phyloP scores from a whole-genome alignment of 2,888 invertebrate species.

The Melieria omissa region DNA sequence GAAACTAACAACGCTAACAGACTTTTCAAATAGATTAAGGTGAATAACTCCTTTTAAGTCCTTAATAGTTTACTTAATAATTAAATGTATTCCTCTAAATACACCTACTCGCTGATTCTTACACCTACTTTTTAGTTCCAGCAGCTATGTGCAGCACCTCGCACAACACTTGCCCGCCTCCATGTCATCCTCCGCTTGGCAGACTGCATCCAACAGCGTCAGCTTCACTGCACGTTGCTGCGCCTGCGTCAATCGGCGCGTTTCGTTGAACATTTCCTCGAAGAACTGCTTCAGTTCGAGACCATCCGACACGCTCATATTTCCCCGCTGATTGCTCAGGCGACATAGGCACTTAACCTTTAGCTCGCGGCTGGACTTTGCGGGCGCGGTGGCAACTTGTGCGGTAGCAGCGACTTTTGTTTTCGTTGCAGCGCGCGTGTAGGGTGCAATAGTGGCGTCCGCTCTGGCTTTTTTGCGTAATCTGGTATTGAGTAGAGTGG shows the following conservation, averaged over 20 bases:
- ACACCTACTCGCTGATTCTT: neutral
- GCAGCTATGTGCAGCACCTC: conserved; percentile 15
- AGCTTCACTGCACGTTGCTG: conserved; percentile 44
- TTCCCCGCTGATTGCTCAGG: conserved; percentile 6
- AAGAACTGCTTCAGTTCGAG: conserved; percentile 40
- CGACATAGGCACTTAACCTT: conserved; percentile 44
- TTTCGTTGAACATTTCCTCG: conserved; percentile 42
- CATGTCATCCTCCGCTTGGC: conserved; percentile 40
- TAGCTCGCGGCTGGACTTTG: conserved; percentile 11
- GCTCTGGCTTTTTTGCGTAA: conserved; percentile 36
- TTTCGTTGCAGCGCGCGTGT: neutral
- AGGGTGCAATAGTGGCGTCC: neutral
- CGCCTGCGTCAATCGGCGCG: conserved; percentile 33
- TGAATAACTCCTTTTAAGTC: too few relatives aligned
- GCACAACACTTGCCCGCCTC: conserved; percentile 44
- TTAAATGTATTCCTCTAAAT: neutral
- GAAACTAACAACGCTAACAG: too few relatives aligned
- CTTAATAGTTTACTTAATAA: neutral
- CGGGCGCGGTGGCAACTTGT: neutral
- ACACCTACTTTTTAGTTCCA: neutral
- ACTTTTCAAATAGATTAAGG: too few relatives aligned
- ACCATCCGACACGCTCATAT: neutral
- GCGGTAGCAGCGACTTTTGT: neutral
- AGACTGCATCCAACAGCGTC: conserved; percentile 42
- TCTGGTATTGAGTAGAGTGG: conserved; percentile 39